These are phyloP conservation scores for Martes flavigula DNA, from an alignment of 2,797 vertebrate genomes.

Conservation along the genomic window DNA sequence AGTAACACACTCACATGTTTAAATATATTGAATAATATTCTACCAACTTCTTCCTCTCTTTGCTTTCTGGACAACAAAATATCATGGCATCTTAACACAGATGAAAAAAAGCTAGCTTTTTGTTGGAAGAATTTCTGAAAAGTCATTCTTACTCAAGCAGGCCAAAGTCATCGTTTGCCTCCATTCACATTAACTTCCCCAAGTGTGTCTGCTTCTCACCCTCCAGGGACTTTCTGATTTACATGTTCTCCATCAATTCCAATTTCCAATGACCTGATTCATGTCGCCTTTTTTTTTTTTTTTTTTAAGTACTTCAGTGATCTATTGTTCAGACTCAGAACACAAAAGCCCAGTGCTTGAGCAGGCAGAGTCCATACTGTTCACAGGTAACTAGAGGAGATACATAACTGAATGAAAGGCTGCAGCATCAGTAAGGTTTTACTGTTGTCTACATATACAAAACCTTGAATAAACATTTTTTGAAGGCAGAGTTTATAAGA, in stretches of 20 bases:
- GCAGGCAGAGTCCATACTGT: not conserved
- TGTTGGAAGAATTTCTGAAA: not conserved
- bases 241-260: not conserved
- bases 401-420: not conserved
- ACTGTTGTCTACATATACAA: not conserved
- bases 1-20: constrained; percentile 32
- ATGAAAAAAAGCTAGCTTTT: not conserved
- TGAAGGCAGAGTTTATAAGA: not conserved
- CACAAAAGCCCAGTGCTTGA: not conserved
- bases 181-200: not conserved
- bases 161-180: not conserved
- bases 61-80: not conserved
- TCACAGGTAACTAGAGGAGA: not conserved
- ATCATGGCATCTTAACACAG: not conserved
- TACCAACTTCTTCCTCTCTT: constrained; percentile 25
- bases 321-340: not conserved
- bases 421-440: not conserved
- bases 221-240: not conserved
- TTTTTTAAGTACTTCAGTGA: not conserved
- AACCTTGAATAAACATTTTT: not conserved
- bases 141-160: not conserved
- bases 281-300: not conserved
- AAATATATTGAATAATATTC: constrained; percentile 52
- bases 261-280: not conserved
- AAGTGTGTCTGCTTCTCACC: not conserved